Evolutionary conservation across 2,888 invertebrate genomes (phyloP).

Genomic region (Eristalinus sepulchralis): DNA sequence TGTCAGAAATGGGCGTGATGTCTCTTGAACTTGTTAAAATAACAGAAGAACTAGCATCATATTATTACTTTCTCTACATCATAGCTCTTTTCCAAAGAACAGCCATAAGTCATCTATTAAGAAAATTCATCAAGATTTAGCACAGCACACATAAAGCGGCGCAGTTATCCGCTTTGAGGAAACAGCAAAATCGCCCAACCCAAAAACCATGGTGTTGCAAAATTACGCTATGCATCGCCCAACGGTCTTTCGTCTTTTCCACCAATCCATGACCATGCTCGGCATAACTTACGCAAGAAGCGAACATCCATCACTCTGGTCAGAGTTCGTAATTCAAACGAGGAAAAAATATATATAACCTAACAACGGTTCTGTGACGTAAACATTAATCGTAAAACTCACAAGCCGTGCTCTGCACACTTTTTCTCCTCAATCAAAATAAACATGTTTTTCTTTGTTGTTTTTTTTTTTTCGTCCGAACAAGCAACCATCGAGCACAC

Average conservation of each 20-base stretch:
- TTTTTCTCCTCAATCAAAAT: conserved; percentile 12
- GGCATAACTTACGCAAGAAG: conserved; percentile 8
- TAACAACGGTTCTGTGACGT: conserved; percentile 12
- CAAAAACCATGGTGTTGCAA: too few species aligned
- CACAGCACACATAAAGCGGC: too few species aligned
- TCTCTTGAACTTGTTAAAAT: too few species aligned
- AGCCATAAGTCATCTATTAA: too few species aligned
- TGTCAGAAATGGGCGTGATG: too few species aligned
- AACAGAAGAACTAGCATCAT: too few species aligned
- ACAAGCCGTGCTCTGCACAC: background rate
- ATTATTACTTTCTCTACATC: too few species aligned
- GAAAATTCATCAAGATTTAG: too few species aligned
- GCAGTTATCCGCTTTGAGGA: too few species aligned
- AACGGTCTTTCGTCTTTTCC: background rate
- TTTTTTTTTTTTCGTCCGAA: conserved; percentile 14
- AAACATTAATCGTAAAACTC: conserved; percentile 30
- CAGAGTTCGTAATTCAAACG: conserved; percentile 12
- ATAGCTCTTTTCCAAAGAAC: too few species aligned
- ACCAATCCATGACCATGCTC: conserved; percentile 8
- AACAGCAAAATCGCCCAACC: too few species aligned
- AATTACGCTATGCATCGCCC: too few species aligned
- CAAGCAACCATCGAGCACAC: conserved; percentile 1
- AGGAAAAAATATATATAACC: background rate
- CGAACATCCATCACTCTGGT: conserved; percentile 14
- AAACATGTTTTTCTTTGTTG: conserved; percentile 47